Base-by-base conservation (phyloP, 2,888 invertebrate species). In the Scaeva pyrastri region DNA sequence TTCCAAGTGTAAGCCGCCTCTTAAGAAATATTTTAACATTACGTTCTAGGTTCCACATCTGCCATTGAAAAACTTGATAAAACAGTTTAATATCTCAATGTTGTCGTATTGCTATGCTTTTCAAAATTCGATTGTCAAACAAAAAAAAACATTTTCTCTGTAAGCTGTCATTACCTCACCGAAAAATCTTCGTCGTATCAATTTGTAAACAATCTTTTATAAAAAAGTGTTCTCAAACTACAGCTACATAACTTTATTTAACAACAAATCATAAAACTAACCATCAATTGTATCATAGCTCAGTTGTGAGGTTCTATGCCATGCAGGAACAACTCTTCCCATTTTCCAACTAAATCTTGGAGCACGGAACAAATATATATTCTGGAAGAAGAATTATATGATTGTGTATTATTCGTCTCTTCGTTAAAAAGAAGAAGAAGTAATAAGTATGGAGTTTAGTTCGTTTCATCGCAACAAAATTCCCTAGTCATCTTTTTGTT, bases 361-460 rank as follows among this genome's bases (percentile, higher is more conserved):
- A 58, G 41, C 26, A 11, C 64, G 55, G 43, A 14, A 39, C 26
- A 43, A 19, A 48, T 16, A 26, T 62, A 43, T 56, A 56, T 64
- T 48, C 31, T 31, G 2, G 11, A 16, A 43, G 19, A 43, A 7
- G 2, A 21, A 64, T 26, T 31, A 75, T 84, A n/a, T n/a, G n/a
- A n/a, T 71, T 58, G 74, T 75, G 60, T 64, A 48, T 55, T 55
- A 60, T 16, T 80, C 45, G 58, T 23, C 56, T 64, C 58, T 45
- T 23, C 56, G 64, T 45, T 12, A 31, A 14, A 56, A 50, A 39
- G 11, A 36, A 74, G 43, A 43, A 74, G 75, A 83, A 79, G 82
- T 87, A 83, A 87, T 83, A 82, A 83, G 66, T 87, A 87, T 87
- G 87, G 82, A 87, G 87, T 62, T 56, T 78, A 66, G 87, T 87